Base-by-base conservation (phyloP, 2,113 vertebrate species). In the Todiramphus chloris region DNA sequence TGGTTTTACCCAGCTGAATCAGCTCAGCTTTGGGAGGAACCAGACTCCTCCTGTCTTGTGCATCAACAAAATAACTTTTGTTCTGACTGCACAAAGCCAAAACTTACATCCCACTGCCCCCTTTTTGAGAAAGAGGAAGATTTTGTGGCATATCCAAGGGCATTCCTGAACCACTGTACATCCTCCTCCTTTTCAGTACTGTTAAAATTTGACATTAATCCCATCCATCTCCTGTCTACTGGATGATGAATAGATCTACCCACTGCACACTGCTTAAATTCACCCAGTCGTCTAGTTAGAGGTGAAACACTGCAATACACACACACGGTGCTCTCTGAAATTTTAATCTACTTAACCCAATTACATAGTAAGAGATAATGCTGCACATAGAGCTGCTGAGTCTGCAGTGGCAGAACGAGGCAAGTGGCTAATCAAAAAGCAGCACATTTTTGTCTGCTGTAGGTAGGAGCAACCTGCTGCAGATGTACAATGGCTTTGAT, bases 331-430 rank as follows among this genome's bases (percentile, higher is more conserved):
- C 27, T 39, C 41, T 80, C 76, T 53, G 80, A 60, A 92, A 58
- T 86, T 35, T 86, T 96, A 86, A 95, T 89, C 68, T 95, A 24
- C 86, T 94, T 90, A 94, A 72, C 78, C 62, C 43, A 87, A 70
- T 93, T 82, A 59, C 66, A 67, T 30, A 80, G 72, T 33, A 75
- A 92, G 64, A 87, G 90, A 87, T 70, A 58, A 94, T 35, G 41
- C 51, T 66, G 55, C 27, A 17, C 8, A 2, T 48, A 27, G 30
- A 73, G 44, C 11, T 90, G 75, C 89, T 94, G 94, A 95, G 86
- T 77, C 41, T 62, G 91, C 80, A 94, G 83, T 9, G 50, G 63
- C 35, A 76, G 44, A 80, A 86, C 27, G 59, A 90, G 63, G 50
- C 63, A 86, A 83, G 41, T 3, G 7, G 53, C 44, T 92, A 92